phyloP scores from a whole-genome alignment of 1,140 invertebrate species.

The Neodiprion lecontei region DNA sequence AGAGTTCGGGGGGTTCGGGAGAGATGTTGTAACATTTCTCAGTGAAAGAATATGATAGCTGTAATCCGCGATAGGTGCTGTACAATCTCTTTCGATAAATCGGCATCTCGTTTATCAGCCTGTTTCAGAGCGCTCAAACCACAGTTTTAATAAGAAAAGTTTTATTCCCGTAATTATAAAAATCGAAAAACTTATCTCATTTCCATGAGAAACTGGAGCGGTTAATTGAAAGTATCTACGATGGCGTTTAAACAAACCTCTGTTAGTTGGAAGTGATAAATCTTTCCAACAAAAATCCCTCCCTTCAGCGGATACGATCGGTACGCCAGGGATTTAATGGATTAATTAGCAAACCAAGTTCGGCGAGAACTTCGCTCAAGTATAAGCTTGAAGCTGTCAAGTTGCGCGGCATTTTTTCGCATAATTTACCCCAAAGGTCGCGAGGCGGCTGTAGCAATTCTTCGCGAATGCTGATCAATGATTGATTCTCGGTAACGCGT shows the following conservation, averaged over 20 bases:
- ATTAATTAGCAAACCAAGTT: not conserved
- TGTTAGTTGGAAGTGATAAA: not conserved
- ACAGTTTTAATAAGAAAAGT: conserved; percentile 5
- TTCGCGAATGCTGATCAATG: not conserved
- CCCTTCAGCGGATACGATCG: not conserved
- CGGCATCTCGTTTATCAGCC: not conserved
- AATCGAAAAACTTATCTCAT: conserved; percentile 7
- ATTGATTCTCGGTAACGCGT: not conserved
- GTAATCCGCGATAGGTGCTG: not conserved
- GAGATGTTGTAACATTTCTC: not conserved
- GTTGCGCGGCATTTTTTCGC: not conserved
- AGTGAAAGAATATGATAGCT: not conserved
- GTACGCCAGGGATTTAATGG: no score
- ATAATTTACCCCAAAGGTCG: not conserved
- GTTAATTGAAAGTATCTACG: not conserved
- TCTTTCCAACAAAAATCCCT: not conserved
- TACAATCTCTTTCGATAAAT: not conserved
- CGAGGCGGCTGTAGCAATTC: not conserved
- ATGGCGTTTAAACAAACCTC: not conserved
- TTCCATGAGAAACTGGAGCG: not conserved
- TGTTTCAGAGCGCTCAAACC: not conserved
- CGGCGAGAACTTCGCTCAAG: not conserved
- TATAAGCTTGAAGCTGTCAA: not conserved
- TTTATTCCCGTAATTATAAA: not conserved
- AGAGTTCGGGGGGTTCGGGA: not conserved